A percentile compares a stretch with the other conserved stretches of the same genome.
These are phyloP conservation scores for Sphaerophoria rueppellii DNA, from an alignment of 2,888 invertebrate species.

Conservation along the genomic window DNA sequence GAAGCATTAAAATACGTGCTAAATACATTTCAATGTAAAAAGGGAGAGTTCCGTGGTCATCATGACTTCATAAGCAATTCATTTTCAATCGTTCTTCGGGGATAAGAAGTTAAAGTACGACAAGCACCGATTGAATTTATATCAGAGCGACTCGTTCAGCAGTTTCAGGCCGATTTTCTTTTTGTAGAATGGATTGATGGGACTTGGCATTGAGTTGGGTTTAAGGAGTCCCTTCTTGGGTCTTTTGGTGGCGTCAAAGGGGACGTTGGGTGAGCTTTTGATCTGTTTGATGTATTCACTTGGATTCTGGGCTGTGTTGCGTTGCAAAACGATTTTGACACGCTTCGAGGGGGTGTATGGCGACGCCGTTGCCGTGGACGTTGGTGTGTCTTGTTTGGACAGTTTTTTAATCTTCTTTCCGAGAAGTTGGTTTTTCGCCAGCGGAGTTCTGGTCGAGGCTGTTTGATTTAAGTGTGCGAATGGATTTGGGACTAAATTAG, in stretches of 20 bases:
- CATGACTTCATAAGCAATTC: too few species aligned
- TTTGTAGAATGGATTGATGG: slow-evolving; percentile 90
- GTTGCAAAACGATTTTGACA: slow-evolving; percentile 88
- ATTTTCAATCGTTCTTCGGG: slow-evolving; percentile 31
- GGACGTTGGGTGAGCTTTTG: slow-evolving; percentile 88
- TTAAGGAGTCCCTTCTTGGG: slow-evolving; percentile 90
- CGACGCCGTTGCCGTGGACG: not conserved
- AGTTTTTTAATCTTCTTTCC: slow-evolving; percentile 68
- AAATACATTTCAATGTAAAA: not conserved
- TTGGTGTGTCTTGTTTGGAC: slow-evolving; percentile 42
- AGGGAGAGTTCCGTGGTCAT: too few species aligned
- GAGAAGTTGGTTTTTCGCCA: slow-evolving; percentile 44
- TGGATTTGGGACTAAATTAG: slow-evolving; percentile 75
- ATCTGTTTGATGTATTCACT: slow-evolving; percentile 89
- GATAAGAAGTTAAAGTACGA: slow-evolving; percentile 39
- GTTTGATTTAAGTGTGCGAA: slow-evolving; percentile 70
- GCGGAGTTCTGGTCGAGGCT: slow-evolving; percentile 56
- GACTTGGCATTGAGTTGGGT: slow-evolving; percentile 86
- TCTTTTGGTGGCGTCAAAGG: slow-evolving; percentile 87
- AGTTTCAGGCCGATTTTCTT: slow-evolving; percentile 80
- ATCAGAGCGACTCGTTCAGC: slow-evolving; percentile 51
- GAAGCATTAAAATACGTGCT: slow-evolving; percentile 6
- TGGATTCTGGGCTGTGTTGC: slow-evolving; percentile 88
- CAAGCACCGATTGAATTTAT: slow-evolving; percentile 2
- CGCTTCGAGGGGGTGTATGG: slow-evolving; percentile 83